These are phyloP conservation scores for Phymatocera aterrima DNA, from an alignment of 2,888 invertebrate species.

Conservation along the genomic window DNA sequence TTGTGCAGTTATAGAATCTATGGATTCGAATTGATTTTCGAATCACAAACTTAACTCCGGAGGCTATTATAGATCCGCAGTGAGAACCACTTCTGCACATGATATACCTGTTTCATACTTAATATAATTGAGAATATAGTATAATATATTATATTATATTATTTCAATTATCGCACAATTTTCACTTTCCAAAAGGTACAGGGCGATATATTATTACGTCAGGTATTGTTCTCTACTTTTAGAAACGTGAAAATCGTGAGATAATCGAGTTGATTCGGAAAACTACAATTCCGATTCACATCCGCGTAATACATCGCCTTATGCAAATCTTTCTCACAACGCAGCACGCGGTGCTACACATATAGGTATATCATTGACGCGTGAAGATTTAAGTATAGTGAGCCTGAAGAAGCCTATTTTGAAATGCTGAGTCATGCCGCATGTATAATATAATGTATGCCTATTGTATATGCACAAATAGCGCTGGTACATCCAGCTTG, in stretches of 20 bases:
- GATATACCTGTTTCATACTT: neutral
- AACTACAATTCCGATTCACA: neutral
- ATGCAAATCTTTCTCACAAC: neutral
- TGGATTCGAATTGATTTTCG: no score
- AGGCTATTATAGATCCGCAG: neutral
- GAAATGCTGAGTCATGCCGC: conserved; percentile 17
- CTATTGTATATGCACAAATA: no score
- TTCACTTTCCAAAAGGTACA: no score
- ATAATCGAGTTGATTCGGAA: no score
- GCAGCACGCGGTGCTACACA: neutral
- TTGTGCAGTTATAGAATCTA: no score
- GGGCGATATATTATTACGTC: no score
- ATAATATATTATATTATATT: neutral
- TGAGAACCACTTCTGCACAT: neutral
- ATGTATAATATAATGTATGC: no score
- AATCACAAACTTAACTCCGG: no score
- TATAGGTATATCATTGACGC: conserved; percentile 9
- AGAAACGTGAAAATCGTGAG: no score
- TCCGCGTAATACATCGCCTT: neutral
- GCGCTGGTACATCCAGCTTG: no score
- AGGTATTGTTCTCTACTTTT: no score
- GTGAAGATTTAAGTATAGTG: neutral
- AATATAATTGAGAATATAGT: neutral
- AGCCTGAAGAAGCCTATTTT: conserved; percentile 21
- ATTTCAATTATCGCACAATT: no score